phyloP scores from a whole-genome alignment of 1,140 invertebrate genomes.

The Venturia canescens region DNA sequence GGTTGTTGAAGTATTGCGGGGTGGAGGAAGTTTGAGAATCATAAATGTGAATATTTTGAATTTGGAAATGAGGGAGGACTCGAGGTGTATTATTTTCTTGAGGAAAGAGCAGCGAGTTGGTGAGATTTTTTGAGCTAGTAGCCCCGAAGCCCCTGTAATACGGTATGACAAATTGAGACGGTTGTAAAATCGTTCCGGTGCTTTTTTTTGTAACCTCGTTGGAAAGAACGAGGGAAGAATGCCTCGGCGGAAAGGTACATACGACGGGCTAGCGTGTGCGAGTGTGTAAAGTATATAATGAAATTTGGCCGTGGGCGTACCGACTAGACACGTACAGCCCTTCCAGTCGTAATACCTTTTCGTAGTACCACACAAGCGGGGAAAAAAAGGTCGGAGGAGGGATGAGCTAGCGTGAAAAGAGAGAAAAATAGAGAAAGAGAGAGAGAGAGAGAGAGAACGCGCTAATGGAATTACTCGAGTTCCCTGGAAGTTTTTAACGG shows the following conservation, averaged over 20 bases:
- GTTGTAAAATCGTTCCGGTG: slow-evolving; percentile 46
- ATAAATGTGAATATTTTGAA: too few relatives aligned
- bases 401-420: slow-evolving; percentile 36
- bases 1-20: too few relatives aligned
- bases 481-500: slow-evolving; percentile 74
- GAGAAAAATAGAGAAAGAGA: slow-evolving; percentile 40
- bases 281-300: not conserved
- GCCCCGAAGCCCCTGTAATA: slow-evolving; percentile 16
- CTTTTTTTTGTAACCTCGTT: slow-evolving; percentile 15
- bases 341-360: slow-evolving; percentile 11
- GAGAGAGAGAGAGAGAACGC: slow-evolving; percentile 42
- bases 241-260: not conserved
- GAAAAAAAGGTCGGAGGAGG: not conserved
- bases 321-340: not conserved
- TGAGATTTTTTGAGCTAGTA: slow-evolving; percentile 10
- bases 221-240: slow-evolving; percentile 28
- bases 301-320: not conserved
- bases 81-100: not conserved
- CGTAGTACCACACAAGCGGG: not conserved
- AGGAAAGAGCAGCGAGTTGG: slow-evolving; percentile 9
- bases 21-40: not conserved
- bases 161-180: slow-evolving; percentile 56
- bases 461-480: slow-evolving; percentile 74
- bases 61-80: not conserved
- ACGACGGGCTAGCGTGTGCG: not conserved